A percentile compares a stretch with the other conserved stretches of the same genome.
Evolutionary conservation across 2,113 vertebrate species (phyloP).

Genomic region (Barbus barbus): DNA sequence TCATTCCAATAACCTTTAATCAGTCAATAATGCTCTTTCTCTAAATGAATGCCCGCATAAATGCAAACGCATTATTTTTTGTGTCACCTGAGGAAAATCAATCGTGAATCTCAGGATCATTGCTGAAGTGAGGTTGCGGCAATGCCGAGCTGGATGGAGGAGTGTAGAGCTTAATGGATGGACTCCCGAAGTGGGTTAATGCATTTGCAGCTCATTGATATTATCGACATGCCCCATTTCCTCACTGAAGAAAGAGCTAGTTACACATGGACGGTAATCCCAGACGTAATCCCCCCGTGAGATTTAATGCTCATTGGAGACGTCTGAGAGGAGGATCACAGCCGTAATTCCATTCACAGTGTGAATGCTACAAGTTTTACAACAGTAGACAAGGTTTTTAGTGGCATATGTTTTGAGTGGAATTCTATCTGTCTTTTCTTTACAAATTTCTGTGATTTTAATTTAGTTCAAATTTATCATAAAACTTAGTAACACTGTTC

Average conservation of each 20-base stretch:
- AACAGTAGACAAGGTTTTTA: background rate
- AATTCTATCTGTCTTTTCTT: background rate
- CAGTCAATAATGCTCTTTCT: background rate
- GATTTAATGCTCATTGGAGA: constrained; percentile 27
- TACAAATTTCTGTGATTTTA: too few species aligned
- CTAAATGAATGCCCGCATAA: background rate
- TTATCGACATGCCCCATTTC: constrained; percentile 45
- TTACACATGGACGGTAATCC: constrained; percentile 25
- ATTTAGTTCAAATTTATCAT: too few species aligned
- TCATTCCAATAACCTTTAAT: background rate
- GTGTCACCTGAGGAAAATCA: constrained; percentile 23
- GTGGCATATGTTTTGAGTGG: background rate
- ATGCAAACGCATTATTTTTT: background rate
- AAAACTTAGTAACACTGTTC: too few species aligned
- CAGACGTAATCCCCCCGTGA: background rate
- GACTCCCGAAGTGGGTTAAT: constrained; percentile 46
- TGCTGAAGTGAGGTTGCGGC: background rate
- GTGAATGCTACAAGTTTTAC: background rate
- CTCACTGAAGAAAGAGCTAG: constrained; percentile 25
- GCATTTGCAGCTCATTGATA: constrained; percentile 38
- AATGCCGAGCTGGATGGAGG: background rate
- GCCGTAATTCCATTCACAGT: background rate
- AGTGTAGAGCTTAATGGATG: constrained; percentile 28
- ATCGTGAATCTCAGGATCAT: background rate
- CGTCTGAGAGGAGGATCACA: constrained; percentile 23